Evolutionary conservation across 2,888 invertebrate species (phyloP), one percentile per base, ranked within the genome.

Genomic region (Heliconius ethilla): DNA sequence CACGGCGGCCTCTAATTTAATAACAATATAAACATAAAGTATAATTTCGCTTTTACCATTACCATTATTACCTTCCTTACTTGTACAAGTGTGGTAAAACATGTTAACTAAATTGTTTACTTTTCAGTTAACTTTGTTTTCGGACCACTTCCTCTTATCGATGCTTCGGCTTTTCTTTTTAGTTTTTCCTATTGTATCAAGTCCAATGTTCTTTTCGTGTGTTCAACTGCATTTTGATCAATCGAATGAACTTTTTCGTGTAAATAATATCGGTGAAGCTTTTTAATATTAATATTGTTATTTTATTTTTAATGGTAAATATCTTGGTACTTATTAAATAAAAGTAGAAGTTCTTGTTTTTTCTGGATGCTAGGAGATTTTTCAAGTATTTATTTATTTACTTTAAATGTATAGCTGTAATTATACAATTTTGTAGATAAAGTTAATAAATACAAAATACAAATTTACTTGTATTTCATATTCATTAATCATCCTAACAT

Each of bases 61-160:
- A 45, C 3, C 69, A 45, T 27, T 65, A 69, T 40, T 33, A 37
- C 15, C 11, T 55, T 59, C 65, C 27, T 55, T 65, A 75, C 75
- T 72, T 75, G 72, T 76, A 72, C 67, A 78, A 67, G 51, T 59
- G 67, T 76, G 63, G 73, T 37, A 70, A 76, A 76, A 78, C 76
- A 78, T 73, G 76, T 76, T 76, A 75, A 73, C 73, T 27, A 73
- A 62, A 76, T 76, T 78, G 76, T 78, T 76, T 79, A 73, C 74
- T 76, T 74, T 79, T 72, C 69, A 73, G 63, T 76, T 79, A 76
- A 74, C 76, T 76, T 76, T 73, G 73, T 73, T 79, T 76, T 76
- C 73, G 33, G 76, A 73, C 67, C n/a, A 69, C 78, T 76, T 76
- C 70, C 55, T 63, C 73, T 65, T 76, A 76, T 74, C 74, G 40